These are phyloP conservation scores for Stomatorhinus walkeri DNA, from an alignment of 2,797 vertebrate species.

Conservation along the genomic window DNA sequence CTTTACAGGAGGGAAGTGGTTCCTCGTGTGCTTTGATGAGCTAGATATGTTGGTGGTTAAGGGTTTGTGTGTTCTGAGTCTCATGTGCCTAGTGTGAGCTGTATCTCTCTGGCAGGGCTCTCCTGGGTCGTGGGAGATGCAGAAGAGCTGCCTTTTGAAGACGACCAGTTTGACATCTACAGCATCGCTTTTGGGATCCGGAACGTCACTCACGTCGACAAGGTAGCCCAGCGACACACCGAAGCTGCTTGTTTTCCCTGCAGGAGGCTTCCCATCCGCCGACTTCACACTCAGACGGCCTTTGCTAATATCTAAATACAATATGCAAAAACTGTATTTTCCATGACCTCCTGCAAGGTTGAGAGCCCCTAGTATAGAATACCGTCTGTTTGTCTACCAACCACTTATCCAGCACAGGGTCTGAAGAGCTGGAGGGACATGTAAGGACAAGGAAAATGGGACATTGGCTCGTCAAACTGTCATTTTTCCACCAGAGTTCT, in stretches of 20 bases:
- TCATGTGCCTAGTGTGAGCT: background rate
- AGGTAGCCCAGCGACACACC: constrained; percentile 49
- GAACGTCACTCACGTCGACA: constrained; percentile 85
- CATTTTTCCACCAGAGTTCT: background rate
- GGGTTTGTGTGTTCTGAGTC: background rate
- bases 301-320: background rate
- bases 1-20: background rate
- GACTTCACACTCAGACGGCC: background rate
- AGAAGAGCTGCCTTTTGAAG: constrained; percentile 87
- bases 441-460: background rate
- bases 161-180: constrained; percentile 88
- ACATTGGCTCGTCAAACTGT: background rate
- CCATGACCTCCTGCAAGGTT: background rate
- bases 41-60: background rate
- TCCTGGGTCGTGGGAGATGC: constrained; percentile 91
- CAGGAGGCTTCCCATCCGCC: background rate
- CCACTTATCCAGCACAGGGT: background rate
- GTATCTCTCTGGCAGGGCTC: constrained; percentile 63
- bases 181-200: constrained; percentile 93
- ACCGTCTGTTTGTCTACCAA: background rate
- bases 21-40: background rate
- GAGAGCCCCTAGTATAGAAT: background rate
- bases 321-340: background rate
- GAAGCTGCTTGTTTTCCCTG: background rate
- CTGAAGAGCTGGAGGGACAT: background rate